These are phyloP conservation scores for Drosophila elegans DNA, from an alignment of 1,140 invertebrate species.

Conservation along the genomic window DNA sequence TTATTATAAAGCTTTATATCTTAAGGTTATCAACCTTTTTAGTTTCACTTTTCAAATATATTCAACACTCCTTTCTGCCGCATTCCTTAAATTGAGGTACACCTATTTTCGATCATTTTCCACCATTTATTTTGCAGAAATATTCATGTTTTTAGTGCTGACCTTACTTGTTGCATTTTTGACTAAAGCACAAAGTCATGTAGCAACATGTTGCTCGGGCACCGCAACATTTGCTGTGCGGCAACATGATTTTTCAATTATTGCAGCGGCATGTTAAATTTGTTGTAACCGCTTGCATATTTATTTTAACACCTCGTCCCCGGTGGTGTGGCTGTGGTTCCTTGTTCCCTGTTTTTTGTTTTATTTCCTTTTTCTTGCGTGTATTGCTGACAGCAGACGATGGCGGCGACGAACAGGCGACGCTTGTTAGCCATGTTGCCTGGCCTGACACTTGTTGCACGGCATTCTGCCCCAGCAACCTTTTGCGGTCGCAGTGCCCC, in stretches of 20 bases:
- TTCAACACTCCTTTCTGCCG: neutral
- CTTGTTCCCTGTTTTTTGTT: neutral
- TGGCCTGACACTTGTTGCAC: slow-evolving; percentile 68
- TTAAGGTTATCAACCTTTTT: neutral
- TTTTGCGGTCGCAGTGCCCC: slow-evolving; percentile 57
- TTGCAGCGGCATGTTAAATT: slow-evolving; percentile 68
- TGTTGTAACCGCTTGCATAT: slow-evolving; percentile 68
- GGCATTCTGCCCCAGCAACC: slow-evolving; percentile 71
- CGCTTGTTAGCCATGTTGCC: slow-evolving; percentile 72
- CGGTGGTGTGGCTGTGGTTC: neutral
- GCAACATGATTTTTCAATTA: slow-evolving; percentile 78
- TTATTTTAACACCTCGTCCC: slow-evolving; percentile 66
- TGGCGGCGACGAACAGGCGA: slow-evolving; percentile 45
- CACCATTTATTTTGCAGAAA: slow-evolving; percentile 5
- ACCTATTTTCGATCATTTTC: slow-evolving; percentile 30
- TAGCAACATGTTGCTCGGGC: slow-evolving; percentile 52
- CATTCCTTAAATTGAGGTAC: slow-evolving; percentile 13
- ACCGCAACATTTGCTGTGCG: slow-evolving; percentile 54
- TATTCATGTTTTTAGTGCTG: slow-evolving; percentile 33
- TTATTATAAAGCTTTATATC: neutral
- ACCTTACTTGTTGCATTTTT: slow-evolving; percentile 17
- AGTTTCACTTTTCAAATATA: neutral
- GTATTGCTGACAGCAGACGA: slow-evolving; percentile 54
- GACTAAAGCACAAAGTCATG: slow-evolving; percentile 68
- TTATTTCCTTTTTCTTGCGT: slow-evolving; percentile 30